Evolutionary conservation across 2,888 invertebrate genomes (phyloP), one percentile per base, ranked within the genome.

Genomic region (Stenurella melanura): DNA sequence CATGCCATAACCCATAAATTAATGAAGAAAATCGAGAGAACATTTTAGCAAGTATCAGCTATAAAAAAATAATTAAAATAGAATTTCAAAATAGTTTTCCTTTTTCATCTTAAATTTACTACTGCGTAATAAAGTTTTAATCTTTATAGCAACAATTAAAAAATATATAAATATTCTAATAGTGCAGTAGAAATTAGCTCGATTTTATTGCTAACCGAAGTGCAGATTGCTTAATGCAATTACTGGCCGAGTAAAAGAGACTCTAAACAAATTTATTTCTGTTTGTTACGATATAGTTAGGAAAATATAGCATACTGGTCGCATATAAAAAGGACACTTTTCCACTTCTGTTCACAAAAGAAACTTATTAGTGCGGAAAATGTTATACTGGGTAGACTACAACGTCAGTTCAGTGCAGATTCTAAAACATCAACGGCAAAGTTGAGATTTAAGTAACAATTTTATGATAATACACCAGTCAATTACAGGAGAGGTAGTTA

Each of bases 101-200:
- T 1, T 0, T 42, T 42, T 42, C 4, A 42, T 42, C 42, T 42
- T 9, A 42, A 42, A 15, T 42, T 42, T 1, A 42, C 12, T 42
- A 2, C 0, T 9, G 42, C 42, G 15, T 42, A 42, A 15, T 42
- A 42, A 12, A 42, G 1, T 12, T 42, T 42, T 42, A 42, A 42
- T 42, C 42, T 42, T 12, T 42, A 42, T 11, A 42, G 11, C 42
- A 42, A 42, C 42, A 42, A 42, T 42, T 12, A 42, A 42, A 42
- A 12, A 42, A 50, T 50, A 50, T 50, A 50, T 50, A 50, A 50
- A 50, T 50, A 50, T 50, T 50, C n/a, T 50, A 50, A 50, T 50
- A 50, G 50, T 12, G n/a, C 50, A 50, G n/a, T 50, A 50, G n/a
- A 42, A 38, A 38, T 38, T 38, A 11, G 11, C 42, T 15, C 15